phyloP scores from a whole-genome alignment of 2,113 vertebrate genomes.

The Acrocephalus arundinaceus region DNA sequence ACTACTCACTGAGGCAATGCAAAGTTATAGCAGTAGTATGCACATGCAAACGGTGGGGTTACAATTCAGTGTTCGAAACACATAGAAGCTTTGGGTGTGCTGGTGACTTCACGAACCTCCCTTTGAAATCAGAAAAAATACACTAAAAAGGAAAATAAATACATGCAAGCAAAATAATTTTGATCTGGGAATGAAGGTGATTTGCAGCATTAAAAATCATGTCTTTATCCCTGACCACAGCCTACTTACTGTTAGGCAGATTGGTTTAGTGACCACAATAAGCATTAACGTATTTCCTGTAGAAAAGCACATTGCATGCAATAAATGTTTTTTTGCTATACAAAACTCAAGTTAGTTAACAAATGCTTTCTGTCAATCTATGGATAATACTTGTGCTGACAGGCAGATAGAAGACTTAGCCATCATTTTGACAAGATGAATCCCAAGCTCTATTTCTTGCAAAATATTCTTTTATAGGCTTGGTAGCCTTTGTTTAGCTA shows the following conservation, averaged over 20 bases:
- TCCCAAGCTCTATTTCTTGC: background rate
- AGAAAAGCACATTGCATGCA: background rate
- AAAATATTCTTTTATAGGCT: background rate
- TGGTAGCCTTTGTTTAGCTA: slow-evolving; percentile 5
- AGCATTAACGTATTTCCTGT: background rate
- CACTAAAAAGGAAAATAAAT: slow-evolving; percentile 8
- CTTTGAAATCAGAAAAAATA: slow-evolving; percentile 5
- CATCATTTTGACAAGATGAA: background rate
- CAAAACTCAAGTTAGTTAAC: background rate
- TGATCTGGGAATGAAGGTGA: background rate
- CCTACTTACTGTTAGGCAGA: background rate
- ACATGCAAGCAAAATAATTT: background rate
- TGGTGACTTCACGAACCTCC: slow-evolving; percentile 11
- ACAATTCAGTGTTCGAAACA: background rate
- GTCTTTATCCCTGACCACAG: background rate
- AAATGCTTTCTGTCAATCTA: background rate
- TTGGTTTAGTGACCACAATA: background rate
- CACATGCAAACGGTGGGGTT: background rate
- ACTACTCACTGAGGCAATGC: background rate
- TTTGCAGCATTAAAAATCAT: background rate
- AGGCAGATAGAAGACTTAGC: background rate
- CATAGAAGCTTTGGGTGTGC: background rate
- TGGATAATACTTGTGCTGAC: background rate
- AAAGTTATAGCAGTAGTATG: background rate
- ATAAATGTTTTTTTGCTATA: background rate